Conservation (phyloP, 2,888 invertebrate species). For the Dryocosmus kuriphilus region DNA sequence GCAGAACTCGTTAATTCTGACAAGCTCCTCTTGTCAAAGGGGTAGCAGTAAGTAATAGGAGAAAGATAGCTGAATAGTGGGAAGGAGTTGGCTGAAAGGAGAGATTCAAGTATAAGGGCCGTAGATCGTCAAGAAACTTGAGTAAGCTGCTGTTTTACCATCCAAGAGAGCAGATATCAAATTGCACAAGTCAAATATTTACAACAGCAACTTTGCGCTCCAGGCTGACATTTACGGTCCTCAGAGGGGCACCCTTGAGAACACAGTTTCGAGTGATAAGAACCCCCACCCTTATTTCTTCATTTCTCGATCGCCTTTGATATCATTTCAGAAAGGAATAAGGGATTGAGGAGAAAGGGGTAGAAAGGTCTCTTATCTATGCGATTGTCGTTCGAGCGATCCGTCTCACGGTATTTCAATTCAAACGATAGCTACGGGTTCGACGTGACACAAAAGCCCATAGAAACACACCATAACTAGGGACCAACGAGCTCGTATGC, state of each 20-base stretch:
- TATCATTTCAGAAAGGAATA: not conserved
- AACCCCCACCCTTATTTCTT: not conserved
- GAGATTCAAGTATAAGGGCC: not conserved
- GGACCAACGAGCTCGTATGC: slow-evolving; percentile 57
- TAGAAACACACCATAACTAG: slow-evolving; percentile 64
- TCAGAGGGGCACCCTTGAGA: not conserved
- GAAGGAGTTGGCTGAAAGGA: not conserved
- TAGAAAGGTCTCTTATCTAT: slow-evolving; percentile 17
- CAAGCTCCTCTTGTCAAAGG: not conserved
- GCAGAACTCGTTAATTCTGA: not conserved
- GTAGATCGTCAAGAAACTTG: slow-evolving; percentile 30
- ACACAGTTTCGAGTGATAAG: not conserved
- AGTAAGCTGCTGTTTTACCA: slow-evolving; percentile 46
- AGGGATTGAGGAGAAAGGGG: not conserved
- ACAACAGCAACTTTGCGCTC: slow-evolving; percentile 39
- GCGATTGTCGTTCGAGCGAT: slow-evolving; percentile 45
- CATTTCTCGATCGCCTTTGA: not conserved
- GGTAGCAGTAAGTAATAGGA: not conserved
- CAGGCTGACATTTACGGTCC: not conserved
- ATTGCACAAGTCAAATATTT: slow-evolving; percentile 54
- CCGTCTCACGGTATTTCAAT: slow-evolving; percentile 48
- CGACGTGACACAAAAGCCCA: slow-evolving; percentile 57
- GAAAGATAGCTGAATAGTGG: not conserved
- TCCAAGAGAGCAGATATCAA: slow-evolving; percentile 44
- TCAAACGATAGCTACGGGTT: slow-evolving; percentile 46